Base-by-base conservation (phyloP, 2,113 vertebrate genomes). In the Campylomormyrus tamandua region DNA sequence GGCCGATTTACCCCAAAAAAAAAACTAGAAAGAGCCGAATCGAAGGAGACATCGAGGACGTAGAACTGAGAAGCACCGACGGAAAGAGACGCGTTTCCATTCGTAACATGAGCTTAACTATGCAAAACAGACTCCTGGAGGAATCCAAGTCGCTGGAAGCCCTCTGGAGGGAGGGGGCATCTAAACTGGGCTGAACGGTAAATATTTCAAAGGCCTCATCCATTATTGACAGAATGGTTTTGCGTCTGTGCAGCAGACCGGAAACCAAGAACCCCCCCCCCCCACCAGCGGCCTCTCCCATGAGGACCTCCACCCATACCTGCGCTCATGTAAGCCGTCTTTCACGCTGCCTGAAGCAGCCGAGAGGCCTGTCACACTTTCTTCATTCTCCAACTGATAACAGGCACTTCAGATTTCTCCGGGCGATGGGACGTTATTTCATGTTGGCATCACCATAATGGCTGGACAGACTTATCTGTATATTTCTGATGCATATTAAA, bases 151-250 rank as follows among this genome's bases (percentile, higher is more conserved):
- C 90, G 91, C 90, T 93, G 89, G 92, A 93, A 92, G 89, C 91
- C 91, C 46, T 92, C 93, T 91, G 90, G 91, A 48, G 90, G 91
- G 90, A 83, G 92, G 91, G 89, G 93, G 89, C 89, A 89, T 89
- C 92, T 94, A 95, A 95, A 95, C 95, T 95, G 94, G 95, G 94
- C 94, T 94, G 92, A 94, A 95, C 17, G 24, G 91, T 96, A 93
- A 96, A 96, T 96, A 96, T 96, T 96, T 96, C 89, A 96, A 92
- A 93, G 88, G 91, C 89, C 92, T 95, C 95, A 95, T 96, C 58
- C 91, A 96, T 96, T 95, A 96, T 96, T 96, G 91, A 96, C 88
- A 52, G 89, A 86, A 92, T 27, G 95, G 94, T 94, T 95, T 94
- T 94, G 11, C 94, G 92, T 93, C 94, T 93, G 92, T 93, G 70